Base-by-base conservation (phyloP, 2,113 vertebrate species). In the Periophthalmodon schlosseri region DNA sequence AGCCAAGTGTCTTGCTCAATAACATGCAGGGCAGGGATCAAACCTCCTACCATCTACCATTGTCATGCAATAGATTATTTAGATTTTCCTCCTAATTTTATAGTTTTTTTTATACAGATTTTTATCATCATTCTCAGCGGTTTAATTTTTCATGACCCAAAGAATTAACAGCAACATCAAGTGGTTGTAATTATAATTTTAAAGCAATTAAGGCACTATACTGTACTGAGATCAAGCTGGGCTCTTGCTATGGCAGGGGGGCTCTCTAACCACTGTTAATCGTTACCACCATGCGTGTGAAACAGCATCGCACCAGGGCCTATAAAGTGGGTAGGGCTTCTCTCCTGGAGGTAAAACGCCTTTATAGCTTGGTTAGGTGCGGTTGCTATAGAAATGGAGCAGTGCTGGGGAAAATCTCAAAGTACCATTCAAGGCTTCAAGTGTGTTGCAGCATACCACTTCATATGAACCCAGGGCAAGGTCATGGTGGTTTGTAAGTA, bases 141-240 rank as follows among this genome's bases (percentile, higher is more conserved):
- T 58, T 13, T 57, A 34, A 60, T 73, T 61, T 79, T 87, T 85
- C 81, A 86, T 44, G 18, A 44, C 70, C 72, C 66, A 54, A 44
- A 75, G 72, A 77, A 78, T 87, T 84, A 87, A 87, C 71, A 82
- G 77, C 84, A 77, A 86, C 76, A 84, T 85, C 80, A 75, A 39
- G 34, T 65, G 75, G 47, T 49, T 76, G 70, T 83, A 82, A 86
- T 89, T 86, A 82, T 88, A 80, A 65, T 65, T 86, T 86, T 67
- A 88, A 87, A 79, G 84, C 74, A 75, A 61, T 80, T 71, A 60
- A 18, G 56, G 39, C 23, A 23, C 56, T 84, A 20, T 54, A 71
- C 68, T 28, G 79, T 80, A 67, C 79, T 78, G 77, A 74, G 71
- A 81, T 69, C 68, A 67, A 73, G 58, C 69, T 72, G 75, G 69